phyloP scores from a whole-genome alignment of 2,888 invertebrate genomes.

The Azorinus chamasolen region DNA sequence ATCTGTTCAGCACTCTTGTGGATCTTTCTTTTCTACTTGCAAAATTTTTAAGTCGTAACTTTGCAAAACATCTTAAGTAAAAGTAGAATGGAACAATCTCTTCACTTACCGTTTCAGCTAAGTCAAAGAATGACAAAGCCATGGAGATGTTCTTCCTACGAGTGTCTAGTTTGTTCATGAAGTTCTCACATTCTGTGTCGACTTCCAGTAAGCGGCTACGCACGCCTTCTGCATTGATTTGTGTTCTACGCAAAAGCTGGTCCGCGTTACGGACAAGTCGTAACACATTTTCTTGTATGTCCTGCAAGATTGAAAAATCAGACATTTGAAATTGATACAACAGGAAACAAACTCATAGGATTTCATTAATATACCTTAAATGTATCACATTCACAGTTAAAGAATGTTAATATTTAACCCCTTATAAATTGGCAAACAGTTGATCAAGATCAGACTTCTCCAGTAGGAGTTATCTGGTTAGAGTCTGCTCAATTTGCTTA shows the following conservation, averaged over 20 bases:
- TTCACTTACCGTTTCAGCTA: conserved; percentile 89
- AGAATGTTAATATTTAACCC: too few species aligned
- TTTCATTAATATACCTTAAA: neutral
- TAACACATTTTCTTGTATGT: conserved; percentile 91
- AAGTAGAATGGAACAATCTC: too few species aligned
- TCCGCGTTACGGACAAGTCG: conserved; percentile 93
- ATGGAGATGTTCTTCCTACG: conserved; percentile 90
- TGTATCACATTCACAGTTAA: too few species aligned
- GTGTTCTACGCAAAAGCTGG: conserved; percentile 90
- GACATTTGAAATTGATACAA: conserved; percentile 12
- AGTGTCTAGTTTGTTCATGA: conserved; percentile 91
- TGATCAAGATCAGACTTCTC: too few species aligned
- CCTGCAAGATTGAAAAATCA: conserved; percentile 85
- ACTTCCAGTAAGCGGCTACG: conserved; percentile 83
- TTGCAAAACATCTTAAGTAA: too few species aligned
- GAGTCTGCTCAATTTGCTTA: too few species aligned
- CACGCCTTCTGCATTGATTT: conserved; percentile 88
- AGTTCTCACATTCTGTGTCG: conserved; percentile 88
- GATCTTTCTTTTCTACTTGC: too few species aligned
- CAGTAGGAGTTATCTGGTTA: too few species aligned
- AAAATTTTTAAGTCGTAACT: too few species aligned
- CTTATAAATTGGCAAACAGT: too few species aligned
- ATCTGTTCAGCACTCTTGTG: too few species aligned
- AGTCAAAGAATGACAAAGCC: conserved; percentile 91
- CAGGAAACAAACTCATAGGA: neutral